phyloP scores from a whole-genome alignment of 2,797 vertebrate genomes.

The Sarcophilus harrisii region DNA sequence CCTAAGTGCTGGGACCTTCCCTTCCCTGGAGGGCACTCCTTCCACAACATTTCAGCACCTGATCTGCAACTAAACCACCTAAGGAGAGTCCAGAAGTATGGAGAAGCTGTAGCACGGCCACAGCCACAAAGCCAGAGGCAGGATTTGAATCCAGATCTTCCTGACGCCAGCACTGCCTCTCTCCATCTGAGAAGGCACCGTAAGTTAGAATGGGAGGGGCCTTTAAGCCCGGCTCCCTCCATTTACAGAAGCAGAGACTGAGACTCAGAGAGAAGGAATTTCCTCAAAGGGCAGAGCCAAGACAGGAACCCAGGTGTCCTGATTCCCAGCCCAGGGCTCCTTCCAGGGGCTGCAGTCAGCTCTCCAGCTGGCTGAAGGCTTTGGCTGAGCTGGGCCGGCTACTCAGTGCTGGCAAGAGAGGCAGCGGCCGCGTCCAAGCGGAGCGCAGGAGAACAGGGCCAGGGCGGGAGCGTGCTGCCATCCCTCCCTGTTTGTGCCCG shows the following conservation, averaged over 20 bases:
- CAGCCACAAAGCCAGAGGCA: slow-evolving; percentile 2
- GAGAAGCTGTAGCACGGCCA: neutral
- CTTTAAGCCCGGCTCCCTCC: neutral
- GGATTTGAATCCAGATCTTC: neutral
- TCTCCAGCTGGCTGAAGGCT: neutral
- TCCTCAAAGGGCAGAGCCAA: neutral
- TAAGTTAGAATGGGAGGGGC: neutral
- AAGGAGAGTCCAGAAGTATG: neutral
- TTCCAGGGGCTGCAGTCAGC: neutral
- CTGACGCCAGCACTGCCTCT: neutral
- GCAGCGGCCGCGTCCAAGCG: neutral
- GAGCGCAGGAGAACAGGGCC: slow-evolving; percentile 12
- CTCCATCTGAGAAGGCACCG: neutral
- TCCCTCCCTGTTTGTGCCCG: slow-evolving; percentile 53
- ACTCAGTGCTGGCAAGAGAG: neutral
- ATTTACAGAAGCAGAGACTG: neutral
- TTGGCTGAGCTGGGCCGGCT: neutral
- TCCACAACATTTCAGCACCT: neutral
- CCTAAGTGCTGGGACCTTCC: neutral
- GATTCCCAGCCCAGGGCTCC: neutral
- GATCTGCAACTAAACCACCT: neutral
- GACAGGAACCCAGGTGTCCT: neutral
- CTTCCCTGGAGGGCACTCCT: neutral
- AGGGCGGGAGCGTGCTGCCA: neutral
- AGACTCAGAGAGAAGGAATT: neutral